Base-by-base conservation (phyloP, 1,140 invertebrate species). In the Notospermus geniculatus region DNA sequence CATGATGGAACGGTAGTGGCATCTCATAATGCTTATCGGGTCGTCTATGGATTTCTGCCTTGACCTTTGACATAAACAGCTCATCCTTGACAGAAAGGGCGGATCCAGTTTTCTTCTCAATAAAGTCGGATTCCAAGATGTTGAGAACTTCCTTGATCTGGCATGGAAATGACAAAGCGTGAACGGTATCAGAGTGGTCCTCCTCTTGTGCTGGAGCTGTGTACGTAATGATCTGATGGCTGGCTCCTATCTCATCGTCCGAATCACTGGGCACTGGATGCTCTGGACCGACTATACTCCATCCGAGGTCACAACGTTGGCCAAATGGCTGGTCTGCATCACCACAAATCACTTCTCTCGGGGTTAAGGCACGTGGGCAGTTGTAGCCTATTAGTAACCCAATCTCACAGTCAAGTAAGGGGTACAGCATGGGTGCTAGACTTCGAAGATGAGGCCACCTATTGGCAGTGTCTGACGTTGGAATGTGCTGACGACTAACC, bases 1-100 rank as follows among this genome's bases (percentile, higher is more conserved):
- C 22, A 25, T 23, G 22, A 23, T 55, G 52, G 25, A 63, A 63
- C 1, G 61, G 60, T 25, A 66, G 43, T 2, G 57, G 52, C 52
- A 69, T 66, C 39, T 66, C 59, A 55, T 70, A 70, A 19, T 66
- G 63, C 39, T 59, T 54, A 52, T 69, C 57, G 2, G 50, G 50
- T 30, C 25, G 56, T 9, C 39, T 64, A 1, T 22, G 30, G 54
- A 2, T 23, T 17, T 9, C 57, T 17, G 25, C 63, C n/a, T n/a
- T n/a, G n/a, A n/a, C n/a, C n/a, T n/a, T n/a, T n/a, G n/a, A n/a
- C n/a, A n/a, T n/a, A n/a, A n/a, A 64, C 27, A 32, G 9, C 9
- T 19, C 15, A 43, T 65, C 68, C 13, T 63, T 63, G 15, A 57
- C 46, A 15, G 64, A 69, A 22, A 60, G 19, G n/a, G n/a, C n/a